These are phyloP conservation scores for Branchellion lobata DNA, from an alignment of 2,888 invertebrate genomes.

Conservation along the genomic window DNA sequence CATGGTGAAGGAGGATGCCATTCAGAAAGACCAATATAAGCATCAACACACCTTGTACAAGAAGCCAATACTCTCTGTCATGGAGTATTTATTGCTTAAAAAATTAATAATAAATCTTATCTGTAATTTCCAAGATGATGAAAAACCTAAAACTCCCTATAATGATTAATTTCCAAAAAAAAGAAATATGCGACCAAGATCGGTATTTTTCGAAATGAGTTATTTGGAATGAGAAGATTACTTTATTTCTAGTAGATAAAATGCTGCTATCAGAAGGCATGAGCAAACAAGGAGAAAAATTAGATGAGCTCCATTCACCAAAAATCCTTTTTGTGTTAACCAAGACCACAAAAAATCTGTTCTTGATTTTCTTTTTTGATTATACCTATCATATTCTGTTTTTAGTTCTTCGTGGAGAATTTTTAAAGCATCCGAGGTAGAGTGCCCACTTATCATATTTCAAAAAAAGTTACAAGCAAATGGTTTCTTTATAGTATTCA, in stretches of 20 bases:
- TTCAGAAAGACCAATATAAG: slow-evolving; percentile 54
- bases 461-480: no score
- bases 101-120: no score
- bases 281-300: neutral
- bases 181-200: neutral
- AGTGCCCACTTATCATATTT: slow-evolving; percentile 47
- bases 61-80: slow-evolving; percentile 53
- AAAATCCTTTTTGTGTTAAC: slow-evolving; percentile 1
- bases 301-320: slow-evolving; percentile 8
- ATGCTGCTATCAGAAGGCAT: neutral
- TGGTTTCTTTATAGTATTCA: no score
- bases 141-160: no score
- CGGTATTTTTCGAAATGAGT: no score
- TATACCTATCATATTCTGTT: slow-evolving; percentile 25
- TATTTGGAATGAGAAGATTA: neutral
- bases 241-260: neutral
- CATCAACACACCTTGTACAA: slow-evolving; percentile 55
- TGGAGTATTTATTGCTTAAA: no score
- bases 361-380: neutral
- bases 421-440: slow-evolving; percentile 49
- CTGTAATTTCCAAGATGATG: no score
- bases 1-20: slow-evolving; percentile 52
- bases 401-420: slow-evolving; percentile 49
- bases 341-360: neutral
- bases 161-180: no score